Evolutionary conservation across 2,797 vertebrate species (phyloP), one percentile per base, ranked within the genome.

Genomic region (Spinibarbus caldwelli): DNA sequence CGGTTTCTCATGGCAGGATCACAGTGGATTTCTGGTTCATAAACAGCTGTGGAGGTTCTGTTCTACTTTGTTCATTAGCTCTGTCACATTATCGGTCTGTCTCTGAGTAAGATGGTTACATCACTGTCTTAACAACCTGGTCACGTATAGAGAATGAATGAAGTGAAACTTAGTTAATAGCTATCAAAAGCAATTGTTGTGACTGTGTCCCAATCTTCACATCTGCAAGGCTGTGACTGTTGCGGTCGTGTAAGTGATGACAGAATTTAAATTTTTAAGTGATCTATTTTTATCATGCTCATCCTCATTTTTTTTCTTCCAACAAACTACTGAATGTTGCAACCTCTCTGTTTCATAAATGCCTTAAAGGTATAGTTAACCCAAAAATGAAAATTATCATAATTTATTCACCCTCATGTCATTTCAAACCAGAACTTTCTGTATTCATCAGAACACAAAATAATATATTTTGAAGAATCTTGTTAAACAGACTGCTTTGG

Each of bases 1-100:
- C 26, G 31, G 29, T 57, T 82, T 82, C 68, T 47, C 19, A 62
- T 82, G 38, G 52, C 49, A 43, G 49, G 52, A 62, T 73, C 54
- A 47, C 11, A 1, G 14, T 17, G 26, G 68, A 73, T 62, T 43
- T 82, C 23, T 73, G 38, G n/a, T 59, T 45, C 38, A 29, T 41
- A 17, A 73, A 73, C 19, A 82, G 11, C 38, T 72, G 36, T 23
- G 38, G 4, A 15, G 52, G 38, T 41, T 34, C 68, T 43, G 67
- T 23, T 6, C 26, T 34, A 23, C 17, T 29, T 59, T 59, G 36
- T 31, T 82, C 67, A 34, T 59, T 59, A 41, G 23, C 52, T 38
- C 23, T 41, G 36, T 29, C 36, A 26, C 34, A 26, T 17, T 15
- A 59, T 41, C 12, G 15, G 43, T 45, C 43, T 66, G 26, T 21